phyloP scores from a whole-genome alignment of 2,888 invertebrate species.

The Machimus rusticus region DNA sequence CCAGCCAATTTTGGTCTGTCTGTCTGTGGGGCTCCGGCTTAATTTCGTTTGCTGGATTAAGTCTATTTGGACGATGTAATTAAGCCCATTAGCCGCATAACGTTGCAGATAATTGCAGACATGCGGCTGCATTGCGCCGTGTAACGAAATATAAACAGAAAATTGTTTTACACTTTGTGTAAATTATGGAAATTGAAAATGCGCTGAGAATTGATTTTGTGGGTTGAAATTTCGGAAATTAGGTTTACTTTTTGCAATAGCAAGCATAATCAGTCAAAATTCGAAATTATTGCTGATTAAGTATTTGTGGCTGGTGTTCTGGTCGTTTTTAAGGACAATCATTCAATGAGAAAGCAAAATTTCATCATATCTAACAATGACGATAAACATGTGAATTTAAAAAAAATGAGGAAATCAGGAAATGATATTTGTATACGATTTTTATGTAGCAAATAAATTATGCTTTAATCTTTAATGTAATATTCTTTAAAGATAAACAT shows the following conservation, averaged over 20 bases:
- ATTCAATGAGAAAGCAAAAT: not conserved
- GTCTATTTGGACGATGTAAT: not conserved
- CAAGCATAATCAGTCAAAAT: not conserved
- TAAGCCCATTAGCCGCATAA: not conserved
- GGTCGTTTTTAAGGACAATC: not conserved
- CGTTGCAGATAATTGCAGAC: not conserved
- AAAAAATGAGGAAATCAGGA: not conserved
- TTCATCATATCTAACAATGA: not conserved
- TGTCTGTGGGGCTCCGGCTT: not conserved
- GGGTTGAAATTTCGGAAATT: not conserved
- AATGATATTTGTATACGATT: not conserved
- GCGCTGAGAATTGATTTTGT: not conserved
- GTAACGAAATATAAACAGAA: not conserved
- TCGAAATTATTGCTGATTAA: not conserved
- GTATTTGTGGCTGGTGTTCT: not conserved
- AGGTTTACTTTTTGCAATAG: not conserved
- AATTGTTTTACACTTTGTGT: not conserved
- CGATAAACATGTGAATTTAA: not conserved
- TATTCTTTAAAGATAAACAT: no score
- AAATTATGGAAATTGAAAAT: not conserved
- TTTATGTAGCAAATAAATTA: no score
- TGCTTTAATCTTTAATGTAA: not conserved
- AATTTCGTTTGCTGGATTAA: not conserved
- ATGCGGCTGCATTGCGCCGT: not conserved
- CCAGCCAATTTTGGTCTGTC: not conserved